Percentiles rank a stretch among this genome's conserved stretches.
Conservation (phyloP, 2,797 vertebrate species). For the Myotis daubentonii region DNA sequence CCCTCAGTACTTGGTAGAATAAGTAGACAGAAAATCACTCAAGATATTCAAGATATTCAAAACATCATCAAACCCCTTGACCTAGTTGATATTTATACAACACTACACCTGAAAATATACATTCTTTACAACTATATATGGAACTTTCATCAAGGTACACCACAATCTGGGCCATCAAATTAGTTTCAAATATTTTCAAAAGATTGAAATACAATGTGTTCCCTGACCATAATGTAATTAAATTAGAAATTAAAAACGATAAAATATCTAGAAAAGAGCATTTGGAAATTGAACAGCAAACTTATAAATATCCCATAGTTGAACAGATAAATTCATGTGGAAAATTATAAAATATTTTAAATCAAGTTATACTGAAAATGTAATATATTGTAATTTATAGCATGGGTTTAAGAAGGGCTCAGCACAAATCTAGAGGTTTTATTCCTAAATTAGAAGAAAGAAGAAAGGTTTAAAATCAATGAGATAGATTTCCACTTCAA, state of each 20-base stretch:
- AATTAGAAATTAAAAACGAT: constrained; percentile 17
- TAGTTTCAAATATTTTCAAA: constrained; percentile 26
- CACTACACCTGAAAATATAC: neutral
- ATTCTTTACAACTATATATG: neutral
- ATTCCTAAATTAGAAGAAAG: neutral
- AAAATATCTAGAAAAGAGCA: constrained; percentile 9
- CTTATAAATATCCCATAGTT: neutral
- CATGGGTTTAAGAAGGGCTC: neutral
- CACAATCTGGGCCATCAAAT: constrained; percentile 9
- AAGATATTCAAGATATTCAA: neutral
- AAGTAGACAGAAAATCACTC: neutral
- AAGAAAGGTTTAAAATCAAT: constrained; percentile 31
- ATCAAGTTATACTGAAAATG: neutral
- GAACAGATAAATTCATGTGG: neutral
- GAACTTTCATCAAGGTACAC: neutral
- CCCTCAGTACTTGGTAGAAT: neutral
- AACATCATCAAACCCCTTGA: neutral
- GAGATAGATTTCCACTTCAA: neutral
- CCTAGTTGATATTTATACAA: neutral
- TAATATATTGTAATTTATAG: neutral
- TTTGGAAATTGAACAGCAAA: neutral
- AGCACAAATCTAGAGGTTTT: neutral
- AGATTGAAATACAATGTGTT: constrained; percentile 12
- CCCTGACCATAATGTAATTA: constrained; percentile 7
- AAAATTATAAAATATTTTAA: neutral